Conservation (phyloP, 2,113 vertebrate genomes). For the Erpornis zantholeuca region DNA sequence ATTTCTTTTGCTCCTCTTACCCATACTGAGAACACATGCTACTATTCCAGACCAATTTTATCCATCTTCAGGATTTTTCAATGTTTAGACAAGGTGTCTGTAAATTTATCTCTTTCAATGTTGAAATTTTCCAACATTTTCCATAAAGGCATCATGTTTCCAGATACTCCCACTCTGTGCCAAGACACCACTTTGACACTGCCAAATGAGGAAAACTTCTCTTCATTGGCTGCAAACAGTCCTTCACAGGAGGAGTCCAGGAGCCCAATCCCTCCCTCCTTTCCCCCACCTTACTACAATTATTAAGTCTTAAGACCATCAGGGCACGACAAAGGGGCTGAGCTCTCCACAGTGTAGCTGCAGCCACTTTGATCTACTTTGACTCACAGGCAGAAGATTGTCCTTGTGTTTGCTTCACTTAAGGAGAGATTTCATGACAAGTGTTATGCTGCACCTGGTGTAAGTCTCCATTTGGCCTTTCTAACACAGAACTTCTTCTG, state of each 20-base stretch:
- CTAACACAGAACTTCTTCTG: background rate
- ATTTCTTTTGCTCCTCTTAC: background rate
- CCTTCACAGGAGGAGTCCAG: background rate
- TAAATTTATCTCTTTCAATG: background rate
- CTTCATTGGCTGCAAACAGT: background rate
- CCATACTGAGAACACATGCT: fast-evolving
- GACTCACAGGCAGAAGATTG: background rate
- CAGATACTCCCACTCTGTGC: background rate
- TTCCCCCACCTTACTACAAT: background rate
- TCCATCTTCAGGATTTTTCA: background rate
- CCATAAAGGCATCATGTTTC: background rate
- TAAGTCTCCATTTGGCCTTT: background rate
- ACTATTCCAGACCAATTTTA: background rate
- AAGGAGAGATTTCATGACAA: background rate
- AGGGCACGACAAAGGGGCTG: background rate
- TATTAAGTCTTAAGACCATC: background rate
- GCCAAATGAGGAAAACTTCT: background rate
- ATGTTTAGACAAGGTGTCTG: fast-evolving
- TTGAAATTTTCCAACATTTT: background rate
- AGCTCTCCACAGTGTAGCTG: background rate
- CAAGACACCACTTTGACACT: background rate
- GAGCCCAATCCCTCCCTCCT: background rate
- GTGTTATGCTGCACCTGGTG: background rate
- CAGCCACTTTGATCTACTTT: background rate
- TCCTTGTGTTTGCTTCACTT: background rate